phyloP scores from a whole-genome alignment of 37 sponge, comb jelly and placozoan genomes.

The Petrosia ficiformis region DNA sequence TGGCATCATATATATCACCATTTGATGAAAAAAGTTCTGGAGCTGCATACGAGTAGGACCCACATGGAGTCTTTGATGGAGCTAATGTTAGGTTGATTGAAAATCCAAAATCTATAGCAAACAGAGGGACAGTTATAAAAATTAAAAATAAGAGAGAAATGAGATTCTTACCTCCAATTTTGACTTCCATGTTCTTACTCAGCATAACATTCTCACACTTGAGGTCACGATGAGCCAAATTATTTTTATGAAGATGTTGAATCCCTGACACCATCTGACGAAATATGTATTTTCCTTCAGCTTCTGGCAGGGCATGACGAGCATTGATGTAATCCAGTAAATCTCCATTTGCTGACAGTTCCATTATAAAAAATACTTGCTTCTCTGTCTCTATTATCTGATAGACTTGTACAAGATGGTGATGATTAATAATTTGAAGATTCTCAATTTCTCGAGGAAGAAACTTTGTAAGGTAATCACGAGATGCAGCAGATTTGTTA shows the following conservation, averaged over 20 bases:
- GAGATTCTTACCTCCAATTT: constrained; percentile 66
- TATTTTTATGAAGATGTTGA: constrained; percentile 58
- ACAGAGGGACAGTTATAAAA: not conserved
- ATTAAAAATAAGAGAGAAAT: not conserved
- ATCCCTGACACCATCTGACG: constrained; percentile 59
- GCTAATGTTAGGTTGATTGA: constrained; percentile 20
- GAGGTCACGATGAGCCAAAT: constrained; percentile 84
- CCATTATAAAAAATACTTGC: constrained; percentile 81
- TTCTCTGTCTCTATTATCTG: constrained; percentile 73
- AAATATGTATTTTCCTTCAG: constrained; percentile 66
- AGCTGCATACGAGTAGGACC: constrained; percentile 92
- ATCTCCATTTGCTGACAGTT: constrained; percentile 88
- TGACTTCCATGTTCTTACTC: constrained; percentile 64
- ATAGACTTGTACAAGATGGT: constrained; percentile 56
- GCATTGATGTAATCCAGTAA: constrained; percentile 89
- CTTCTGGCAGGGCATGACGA: constrained; percentile 58
- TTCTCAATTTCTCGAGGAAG: constrained; percentile 86
- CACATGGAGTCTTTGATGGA: constrained; percentile 77
- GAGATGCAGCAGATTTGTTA: constrained; percentile 71
- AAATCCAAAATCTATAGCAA: constrained; percentile 88
- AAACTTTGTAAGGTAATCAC: constrained; percentile 82
- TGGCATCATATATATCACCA: constrained; percentile 75
- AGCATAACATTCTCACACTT: constrained; percentile 96
- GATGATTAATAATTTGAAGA: constrained; percentile 57
- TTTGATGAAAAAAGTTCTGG: constrained; percentile 74